Evolutionary conservation across 2,113 vertebrate species (phyloP), one percentile per base, ranked within the genome.

Genomic region (Trogon surrucura): DNA sequence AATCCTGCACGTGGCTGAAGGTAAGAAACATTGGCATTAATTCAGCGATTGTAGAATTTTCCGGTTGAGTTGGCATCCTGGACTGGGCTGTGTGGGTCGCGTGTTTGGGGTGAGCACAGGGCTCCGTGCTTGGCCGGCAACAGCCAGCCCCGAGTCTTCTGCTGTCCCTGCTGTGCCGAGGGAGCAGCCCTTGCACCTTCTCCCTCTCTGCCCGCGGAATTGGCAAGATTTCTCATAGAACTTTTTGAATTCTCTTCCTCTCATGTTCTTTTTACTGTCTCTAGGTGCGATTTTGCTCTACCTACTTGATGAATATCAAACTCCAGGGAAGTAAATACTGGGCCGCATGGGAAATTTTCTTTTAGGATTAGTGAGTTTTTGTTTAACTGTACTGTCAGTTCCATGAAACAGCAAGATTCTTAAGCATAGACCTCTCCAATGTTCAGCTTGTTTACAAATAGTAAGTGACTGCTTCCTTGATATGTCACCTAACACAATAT

Each of bases 121-220:
- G 32, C 22, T 60, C 19, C 1, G 26, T 7, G 27, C 26, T 50
- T 41, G 29, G 30, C 11, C 13, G 17, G 62, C n/a, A 86, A 70
- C 30, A 29, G 25, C 30, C n/a, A 48, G n/a, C 45, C 27, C 23
- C 3, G 7, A 18, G 30, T 6, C 2, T 20, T 61, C 27, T 45
- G 26, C 50, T 32, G 44, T 30, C 25, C 53, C 53, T 3, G 0
- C 23, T 16, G 19, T 12, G 19, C 54, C 0, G 0, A 18, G 6
- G 62, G 5, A 80, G 14, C 50, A 48, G 16, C 34, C 70, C 56
- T 73, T 53, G 19, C 47, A 50, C 50, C 41, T 8, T 45, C 23
- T 32, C 29, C 32, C 17, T 50, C 27, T 70, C 56, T 61, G 47
- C 26, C 73, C 1, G 1, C 58, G 61, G 53, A 72, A 50, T 32